These are phyloP conservation scores for Atopsyche davidsoni DNA, from an alignment of 1,140 invertebrate species.

Conservation along the genomic window DNA sequence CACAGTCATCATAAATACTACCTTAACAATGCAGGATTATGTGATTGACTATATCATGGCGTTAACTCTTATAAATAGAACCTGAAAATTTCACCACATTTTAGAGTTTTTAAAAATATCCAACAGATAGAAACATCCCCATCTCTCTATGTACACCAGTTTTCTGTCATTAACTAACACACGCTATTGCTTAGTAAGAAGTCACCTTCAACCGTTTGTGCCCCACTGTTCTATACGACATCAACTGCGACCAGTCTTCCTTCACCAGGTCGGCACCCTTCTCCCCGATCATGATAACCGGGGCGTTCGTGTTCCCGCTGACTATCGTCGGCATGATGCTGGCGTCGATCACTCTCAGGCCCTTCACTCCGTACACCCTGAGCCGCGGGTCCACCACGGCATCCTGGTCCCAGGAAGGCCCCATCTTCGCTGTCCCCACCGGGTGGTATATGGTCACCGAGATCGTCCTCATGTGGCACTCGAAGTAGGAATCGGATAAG, in stretches of 20 bases:
- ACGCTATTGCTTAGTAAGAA: too few species aligned
- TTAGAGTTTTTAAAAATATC: too few species aligned
- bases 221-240: too few species aligned
- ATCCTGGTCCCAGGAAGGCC: slow-evolving; percentile 55
- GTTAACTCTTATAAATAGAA: too few species aligned
- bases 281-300: slow-evolving; percentile 59
- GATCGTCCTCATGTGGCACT: slow-evolving; percentile 60
- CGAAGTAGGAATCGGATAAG: slow-evolving; percentile 65
- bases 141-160: too few species aligned
- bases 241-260: slow-evolving; percentile 49
- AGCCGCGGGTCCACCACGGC: slow-evolving; percentile 67
- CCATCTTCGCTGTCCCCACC: slow-evolving; percentile 82
- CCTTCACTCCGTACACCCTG: slow-evolving; percentile 59
- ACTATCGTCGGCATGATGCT: slow-evolving; percentile 62
- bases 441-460: slow-evolving; percentile 72
- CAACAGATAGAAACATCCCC: too few species aligned
- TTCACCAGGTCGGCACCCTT: slow-evolving; percentile 54
- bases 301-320: slow-evolving; percentile 55
- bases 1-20: too few species aligned
- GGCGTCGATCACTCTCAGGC: slow-evolving; percentile 66
- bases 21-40: too few species aligned
- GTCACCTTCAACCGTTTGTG: too few species aligned
- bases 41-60: too few species aligned
- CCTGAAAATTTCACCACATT: too few species aligned
- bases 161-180: too few species aligned